phyloP scores from a whole-genome alignment of 2,888 invertebrate genomes.

The Cataglyphis livida region DNA sequence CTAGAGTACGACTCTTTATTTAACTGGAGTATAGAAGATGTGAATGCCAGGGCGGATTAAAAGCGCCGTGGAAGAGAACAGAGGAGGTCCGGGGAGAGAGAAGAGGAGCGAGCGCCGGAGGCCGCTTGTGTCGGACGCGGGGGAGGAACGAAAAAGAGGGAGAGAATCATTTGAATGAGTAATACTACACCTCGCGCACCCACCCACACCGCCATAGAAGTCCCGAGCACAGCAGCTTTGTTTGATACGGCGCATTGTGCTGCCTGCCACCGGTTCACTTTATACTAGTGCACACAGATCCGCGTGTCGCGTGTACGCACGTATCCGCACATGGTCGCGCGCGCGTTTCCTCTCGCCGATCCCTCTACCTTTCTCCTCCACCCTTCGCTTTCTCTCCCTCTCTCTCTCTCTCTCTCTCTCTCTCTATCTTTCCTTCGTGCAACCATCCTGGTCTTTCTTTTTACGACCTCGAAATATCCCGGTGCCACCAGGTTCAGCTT shows the following conservation, averaged over 20 bases:
- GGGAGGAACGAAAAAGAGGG: slow-evolving; percentile 63
- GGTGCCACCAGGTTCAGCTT: slow-evolving; percentile 61
- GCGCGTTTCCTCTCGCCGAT: slow-evolving; percentile 39
- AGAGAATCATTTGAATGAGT: slow-evolving; percentile 85
- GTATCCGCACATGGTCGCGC: slow-evolving; percentile 46
- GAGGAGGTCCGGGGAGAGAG: slow-evolving; percentile 42
- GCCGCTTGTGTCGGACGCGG: slow-evolving; percentile 29
- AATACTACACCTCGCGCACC: slow-evolving; percentile 85
- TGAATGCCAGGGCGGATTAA: slow-evolving; percentile 84
- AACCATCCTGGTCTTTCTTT: slow-evolving; percentile 38
- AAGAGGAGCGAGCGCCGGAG: slow-evolving; percentile 56
- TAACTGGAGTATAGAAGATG: slow-evolving; percentile 80
- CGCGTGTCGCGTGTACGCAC: slow-evolving; percentile 69
- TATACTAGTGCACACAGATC: slow-evolving; percentile 76
- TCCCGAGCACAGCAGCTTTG: slow-evolving; percentile 83
- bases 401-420: slow-evolving; percentile 8
- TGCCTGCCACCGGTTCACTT: slow-evolving; percentile 84
- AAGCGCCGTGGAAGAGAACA: slow-evolving; percentile 76
- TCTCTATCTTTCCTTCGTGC: not conserved
- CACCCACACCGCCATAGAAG: slow-evolving; percentile 83
- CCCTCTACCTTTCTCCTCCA: slow-evolving; percentile 57
- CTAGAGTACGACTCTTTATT: slow-evolving; percentile 80
- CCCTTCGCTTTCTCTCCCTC: slow-evolving; percentile 1
- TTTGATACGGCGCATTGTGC: slow-evolving; percentile 85
- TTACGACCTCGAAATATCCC: slow-evolving; percentile 52